phyloP scores from a whole-genome alignment of 1,140 invertebrate genomes.

The Bursaphelenchus mucronatus region DNA sequence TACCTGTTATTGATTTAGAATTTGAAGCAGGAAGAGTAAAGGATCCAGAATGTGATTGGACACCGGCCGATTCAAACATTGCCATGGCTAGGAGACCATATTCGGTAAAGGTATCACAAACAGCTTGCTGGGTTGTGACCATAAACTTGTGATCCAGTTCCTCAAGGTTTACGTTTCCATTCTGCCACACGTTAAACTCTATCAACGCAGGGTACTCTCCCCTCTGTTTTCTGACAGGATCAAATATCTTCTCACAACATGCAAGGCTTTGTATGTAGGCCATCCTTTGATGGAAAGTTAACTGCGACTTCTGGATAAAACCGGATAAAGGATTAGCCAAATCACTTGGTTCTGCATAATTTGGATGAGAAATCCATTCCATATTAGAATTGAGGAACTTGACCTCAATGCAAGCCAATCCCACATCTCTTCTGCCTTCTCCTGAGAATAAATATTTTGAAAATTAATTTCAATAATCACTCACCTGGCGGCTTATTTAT shows the following conservation, averaged over 20 bases:
- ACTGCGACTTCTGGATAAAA: no score
- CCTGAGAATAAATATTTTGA: no score
- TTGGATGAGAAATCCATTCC: neutral
- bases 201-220: slow-evolving; percentile 29
- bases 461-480: no score
- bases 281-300: no score
- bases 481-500: slow-evolving; percentile 42
- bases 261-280: no score
- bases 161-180: slow-evolving; percentile 42
- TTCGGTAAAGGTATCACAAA: slow-evolving; percentile 45
- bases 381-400: slow-evolving; percentile 4
- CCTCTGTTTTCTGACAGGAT: no score
- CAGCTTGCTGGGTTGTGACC: slow-evolving; percentile 40
- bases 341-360: no score
- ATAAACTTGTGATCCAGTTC: slow-evolving; percentile 28
- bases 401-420: slow-evolving; percentile 22
- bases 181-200: slow-evolving; percentile 45
- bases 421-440: slow-evolving; percentile 33
- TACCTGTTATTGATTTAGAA: neutral
- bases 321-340: no score
- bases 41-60: slow-evolving; percentile 19
- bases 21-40: slow-evolving; percentile 7
- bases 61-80: slow-evolving; percentile 27
- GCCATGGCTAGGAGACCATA: slow-evolving; percentile 40
- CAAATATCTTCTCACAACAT: no score